A percentile compares a stretch with the other conserved stretches of the same genome.
Evolutionary conservation across 2,797 vertebrate species (phyloP).

Genomic region (Sitta carolinensis): DNA sequence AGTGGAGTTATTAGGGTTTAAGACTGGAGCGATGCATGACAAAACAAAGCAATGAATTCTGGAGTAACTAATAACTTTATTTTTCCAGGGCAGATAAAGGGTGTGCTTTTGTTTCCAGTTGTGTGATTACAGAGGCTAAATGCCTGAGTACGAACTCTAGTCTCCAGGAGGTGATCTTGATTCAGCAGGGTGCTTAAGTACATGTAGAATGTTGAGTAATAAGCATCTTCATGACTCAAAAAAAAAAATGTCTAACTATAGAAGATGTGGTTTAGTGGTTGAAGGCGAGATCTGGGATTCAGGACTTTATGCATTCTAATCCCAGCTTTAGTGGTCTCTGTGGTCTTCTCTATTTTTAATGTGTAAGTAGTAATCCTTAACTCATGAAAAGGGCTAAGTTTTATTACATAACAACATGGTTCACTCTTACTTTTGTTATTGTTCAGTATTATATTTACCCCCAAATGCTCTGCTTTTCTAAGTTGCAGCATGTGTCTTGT

Average conservation of each 20-base stretch:
- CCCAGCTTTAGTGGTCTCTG: constrained; percentile 56
- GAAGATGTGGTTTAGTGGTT: constrained; percentile 64
- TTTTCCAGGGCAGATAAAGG: background rate
- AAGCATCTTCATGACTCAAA: constrained; percentile 16
- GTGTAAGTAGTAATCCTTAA: constrained; percentile 49
- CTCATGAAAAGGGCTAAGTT: constrained; percentile 35
- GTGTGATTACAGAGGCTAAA: background rate
- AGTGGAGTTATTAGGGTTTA: background rate
- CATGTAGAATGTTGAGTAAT: constrained; percentile 50
- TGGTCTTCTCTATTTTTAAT: constrained; percentile 63
- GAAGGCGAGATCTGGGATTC: constrained; percentile 44
- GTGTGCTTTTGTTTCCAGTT: background rate
- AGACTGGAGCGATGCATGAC: background rate
- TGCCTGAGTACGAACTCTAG: background rate
- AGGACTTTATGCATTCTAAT: constrained; percentile 12
- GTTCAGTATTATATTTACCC: constrained; percentile 8
- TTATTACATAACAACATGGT: constrained; percentile 48
- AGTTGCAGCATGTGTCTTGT: background rate
- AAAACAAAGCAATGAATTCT: background rate
- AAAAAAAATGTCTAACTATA: background rate
- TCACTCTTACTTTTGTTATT: constrained; percentile 60
- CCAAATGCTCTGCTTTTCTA: constrained; percentile 26
- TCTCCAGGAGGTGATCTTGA: constrained; percentile 17
- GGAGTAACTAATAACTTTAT: background rate
- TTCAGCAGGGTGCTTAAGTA: constrained; percentile 35